Evolutionary conservation across 2,113 vertebrate species (phyloP).

Genomic region (Sphyrna mokarran): DNA sequence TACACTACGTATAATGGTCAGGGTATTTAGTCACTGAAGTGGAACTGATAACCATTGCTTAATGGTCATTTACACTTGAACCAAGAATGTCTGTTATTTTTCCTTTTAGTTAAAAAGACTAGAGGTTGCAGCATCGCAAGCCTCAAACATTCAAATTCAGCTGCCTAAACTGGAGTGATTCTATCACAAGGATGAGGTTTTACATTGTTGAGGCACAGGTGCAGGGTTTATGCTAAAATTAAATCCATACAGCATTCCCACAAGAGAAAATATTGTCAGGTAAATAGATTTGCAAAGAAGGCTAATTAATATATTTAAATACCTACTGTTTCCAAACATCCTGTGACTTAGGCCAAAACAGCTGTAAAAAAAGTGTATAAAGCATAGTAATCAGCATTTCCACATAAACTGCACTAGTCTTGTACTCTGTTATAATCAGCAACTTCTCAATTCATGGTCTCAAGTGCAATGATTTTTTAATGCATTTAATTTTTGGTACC

Average conservation of each 20-base stretch:
- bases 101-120: neutral
- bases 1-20: neutral
- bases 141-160: neutral
- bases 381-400: neutral
- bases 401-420: neutral
- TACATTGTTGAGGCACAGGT: slow-evolving; percentile 16
- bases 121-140: neutral
- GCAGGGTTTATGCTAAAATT: slow-evolving; percentile 29
- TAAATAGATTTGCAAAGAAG: neutral
- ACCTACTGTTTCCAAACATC: neutral
- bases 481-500: slow-evolving; percentile 44
- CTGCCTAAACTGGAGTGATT: neutral
- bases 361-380: neutral
- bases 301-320: slow-evolving; percentile 15
- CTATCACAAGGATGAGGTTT: neutral
- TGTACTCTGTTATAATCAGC: neutral
- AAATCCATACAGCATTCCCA: neutral
- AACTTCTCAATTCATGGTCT: slow-evolving; percentile 32
- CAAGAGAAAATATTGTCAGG: neutral
- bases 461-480: slow-evolving; percentile 48
- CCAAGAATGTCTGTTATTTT: neutral
- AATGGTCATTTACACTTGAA: slow-evolving; percentile 3
- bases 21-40: slow-evolving; percentile 17
- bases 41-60: neutral
- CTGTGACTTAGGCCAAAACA: neutral